phyloP scores from a whole-genome alignment of 2,888 invertebrate species.

The Melikaiella ostensackeni region DNA sequence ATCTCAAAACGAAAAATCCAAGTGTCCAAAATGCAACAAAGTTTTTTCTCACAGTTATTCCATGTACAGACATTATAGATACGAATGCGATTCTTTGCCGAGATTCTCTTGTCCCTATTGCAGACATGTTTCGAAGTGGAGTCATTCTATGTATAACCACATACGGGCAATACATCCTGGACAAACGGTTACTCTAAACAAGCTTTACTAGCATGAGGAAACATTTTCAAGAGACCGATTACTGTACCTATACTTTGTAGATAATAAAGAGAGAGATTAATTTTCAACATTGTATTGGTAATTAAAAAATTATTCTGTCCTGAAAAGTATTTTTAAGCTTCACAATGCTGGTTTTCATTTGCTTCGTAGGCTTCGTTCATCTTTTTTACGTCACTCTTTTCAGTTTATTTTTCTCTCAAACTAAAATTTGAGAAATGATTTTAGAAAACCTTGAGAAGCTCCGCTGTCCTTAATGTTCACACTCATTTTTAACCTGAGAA shows the following conservation, averaged over 20 bases:
- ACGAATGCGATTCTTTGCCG: slow-evolving; percentile 74
- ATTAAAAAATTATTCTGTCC: slow-evolving; percentile 3
- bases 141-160: slow-evolving; percentile 72
- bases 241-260: slow-evolving; percentile 14
- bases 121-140: slow-evolving; percentile 72
- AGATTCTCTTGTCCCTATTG: slow-evolving; percentile 74
- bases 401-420: slow-evolving; percentile 53
- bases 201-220: slow-evolving; percentile 62
- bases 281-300: neutral
- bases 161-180: slow-evolving; percentile 69
- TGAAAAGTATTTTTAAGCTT: too few species aligned
- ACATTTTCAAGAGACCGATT: slow-evolving; percentile 18
- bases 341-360: too few species aligned
- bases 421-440: too few species aligned
- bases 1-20: slow-evolving; percentile 51
- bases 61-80: slow-evolving; percentile 75
- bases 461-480: slow-evolving; percentile 10
- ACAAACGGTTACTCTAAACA: slow-evolving; percentile 61
- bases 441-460: too few species aligned
- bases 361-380: slow-evolving; percentile 53
- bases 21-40: slow-evolving; percentile 70
- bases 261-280: slow-evolving; percentile 8
- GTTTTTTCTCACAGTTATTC: slow-evolving; percentile 71
- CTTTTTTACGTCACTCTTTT: slow-evolving; percentile 44
- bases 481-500: neutral